phyloP scores from a whole-genome alignment of 2,113 vertebrate genomes.

The Tringa solitaria region DNA sequence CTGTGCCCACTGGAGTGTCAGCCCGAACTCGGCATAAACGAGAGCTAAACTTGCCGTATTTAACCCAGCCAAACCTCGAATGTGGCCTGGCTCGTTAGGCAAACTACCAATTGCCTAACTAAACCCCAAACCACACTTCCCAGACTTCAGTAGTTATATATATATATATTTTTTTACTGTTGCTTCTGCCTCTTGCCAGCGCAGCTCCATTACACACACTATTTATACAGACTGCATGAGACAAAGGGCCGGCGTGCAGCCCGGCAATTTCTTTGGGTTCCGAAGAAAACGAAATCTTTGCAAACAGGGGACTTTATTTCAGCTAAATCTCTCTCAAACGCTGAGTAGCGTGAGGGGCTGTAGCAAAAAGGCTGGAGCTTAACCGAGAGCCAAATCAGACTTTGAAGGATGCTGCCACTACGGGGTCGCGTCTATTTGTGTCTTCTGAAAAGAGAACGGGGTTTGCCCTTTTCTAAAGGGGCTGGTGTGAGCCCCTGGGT shows the following conservation, averaged over 20 bases:
- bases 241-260: neutral
- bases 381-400: neutral
- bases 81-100: neutral
- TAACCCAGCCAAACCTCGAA: neutral
- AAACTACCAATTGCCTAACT: neutral
- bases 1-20: neutral
- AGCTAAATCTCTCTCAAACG: neutral
- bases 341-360: neutral
- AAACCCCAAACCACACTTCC: constrained; percentile 24
- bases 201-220: rapidly evolving
- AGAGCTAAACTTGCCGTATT: neutral
- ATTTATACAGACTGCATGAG: neutral
- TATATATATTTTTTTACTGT: neutral
- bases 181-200: neutral
- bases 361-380: neutral
- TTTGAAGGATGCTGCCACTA: rapidly evolving
- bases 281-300: neutral
- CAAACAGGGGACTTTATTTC: neutral
- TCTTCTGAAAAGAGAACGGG: neutral
- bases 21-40: neutral
- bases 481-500: neutral
- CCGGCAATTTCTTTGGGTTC: neutral
- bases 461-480: neutral
- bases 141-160: neutral
- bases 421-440: neutral